phyloP scores from a whole-genome alignment of 2,888 invertebrate genomes.

The Catocala nupta region DNA sequence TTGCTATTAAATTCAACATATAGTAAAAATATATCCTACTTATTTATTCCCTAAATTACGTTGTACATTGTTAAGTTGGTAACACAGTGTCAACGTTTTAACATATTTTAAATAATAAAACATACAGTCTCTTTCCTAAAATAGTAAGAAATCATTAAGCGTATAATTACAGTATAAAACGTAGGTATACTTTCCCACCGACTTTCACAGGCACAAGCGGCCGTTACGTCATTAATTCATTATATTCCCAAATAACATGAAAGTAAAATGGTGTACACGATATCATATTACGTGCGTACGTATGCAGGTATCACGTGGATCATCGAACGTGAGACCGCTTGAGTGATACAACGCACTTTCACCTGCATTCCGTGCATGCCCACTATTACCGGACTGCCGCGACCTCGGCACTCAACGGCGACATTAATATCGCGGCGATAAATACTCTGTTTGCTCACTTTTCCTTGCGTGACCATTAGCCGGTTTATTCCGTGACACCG shows the following conservation, averaged over 20 bases:
- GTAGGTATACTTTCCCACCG: constrained; percentile 25
- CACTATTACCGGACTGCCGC: constrained; percentile 11
- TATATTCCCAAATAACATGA: constrained; percentile 21
- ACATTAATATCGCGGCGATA: constrained; percentile 13
- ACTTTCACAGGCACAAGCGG: constrained; percentile 34
- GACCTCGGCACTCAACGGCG: constrained; percentile 19
- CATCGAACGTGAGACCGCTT: constrained; percentile 18
- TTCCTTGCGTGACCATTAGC: constrained; percentile 20
- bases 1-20: too few relatives aligned
- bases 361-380: constrained; percentile 40
- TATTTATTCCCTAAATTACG: too few relatives aligned
- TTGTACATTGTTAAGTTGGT: too few relatives aligned
- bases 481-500: constrained; percentile 16
- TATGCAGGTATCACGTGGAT: background rate
- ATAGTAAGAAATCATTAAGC: constrained; percentile 15
- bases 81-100: too few relatives aligned
- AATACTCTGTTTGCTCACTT: constrained; percentile 28
- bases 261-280: constrained; percentile 15
- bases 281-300: background rate
- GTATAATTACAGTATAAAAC: constrained; percentile 22
- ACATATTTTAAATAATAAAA: too few relatives aligned
- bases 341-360: constrained; percentile 35
- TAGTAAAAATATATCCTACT: too few relatives aligned
- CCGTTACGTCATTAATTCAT: constrained; percentile 20
- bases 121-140: too few relatives aligned